Base-by-base conservation (phyloP, 2,113 vertebrate species). In the Arothron firmamentum region DNA sequence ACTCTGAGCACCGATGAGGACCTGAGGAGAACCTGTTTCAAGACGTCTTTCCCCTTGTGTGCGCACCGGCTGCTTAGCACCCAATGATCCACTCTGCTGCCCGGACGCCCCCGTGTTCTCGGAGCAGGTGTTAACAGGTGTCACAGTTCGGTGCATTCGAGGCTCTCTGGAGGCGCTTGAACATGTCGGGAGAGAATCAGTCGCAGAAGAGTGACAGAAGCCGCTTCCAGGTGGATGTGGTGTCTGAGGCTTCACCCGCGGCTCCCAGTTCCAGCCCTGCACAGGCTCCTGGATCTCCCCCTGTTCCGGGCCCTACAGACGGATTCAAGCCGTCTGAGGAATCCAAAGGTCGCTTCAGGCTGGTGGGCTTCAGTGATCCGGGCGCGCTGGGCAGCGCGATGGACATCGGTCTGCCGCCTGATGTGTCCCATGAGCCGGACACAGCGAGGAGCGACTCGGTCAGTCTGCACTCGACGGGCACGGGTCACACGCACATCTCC, bases 211-310 rank as follows among this genome's bases (percentile, higher is more conserved):
- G 89, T 6, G 65, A 90, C 62, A 91, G 88, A 19, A 94, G 94
- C 82, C 93, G 96, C 66, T 98, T 98, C 82, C 94, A 97, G 83
- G 95, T 98, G 88, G 94, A 96, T 46, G 72, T 90, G 47, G 95
- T 98, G 45, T 90, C 91, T 0, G 95, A 98, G 66, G 88, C 59
- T 1, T 79, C 89, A 0, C 79, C 89, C 8, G 62, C 80, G 0
- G 67, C 79, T 0, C 10, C 72, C 0, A 2, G 53, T 0, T 12
- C 66, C 1, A 18, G 5, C 0, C 38, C 56, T 2, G 53, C 25
- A 0, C 38, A 60, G 0, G 15, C 15, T n/a, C 45, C 45, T 47
- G 20, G 43, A 7, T 6, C 52, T 2, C 52, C 45, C 0, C 49
- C 68, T 10, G 41, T 21, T 5, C 15, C 78, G 16, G 31, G 57